Evolutionary conservation across 2,888 invertebrate genomes (phyloP).

Genomic region (Drosophila putrida): DNA sequence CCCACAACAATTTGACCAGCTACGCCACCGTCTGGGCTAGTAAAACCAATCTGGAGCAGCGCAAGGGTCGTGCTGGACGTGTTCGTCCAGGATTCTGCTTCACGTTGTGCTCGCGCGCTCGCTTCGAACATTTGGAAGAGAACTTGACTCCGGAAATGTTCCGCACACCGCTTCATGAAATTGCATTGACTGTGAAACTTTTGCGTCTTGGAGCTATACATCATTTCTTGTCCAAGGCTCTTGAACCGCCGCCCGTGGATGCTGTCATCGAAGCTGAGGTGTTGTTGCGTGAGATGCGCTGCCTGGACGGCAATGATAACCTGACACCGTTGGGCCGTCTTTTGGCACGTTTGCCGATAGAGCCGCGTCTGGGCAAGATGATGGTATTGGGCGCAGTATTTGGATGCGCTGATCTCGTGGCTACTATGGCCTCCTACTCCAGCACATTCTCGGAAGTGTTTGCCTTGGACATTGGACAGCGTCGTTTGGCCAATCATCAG

Average conservation of each 20-base stretch:
- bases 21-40: conserved; percentile 99
- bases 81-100: conserved; percentile 97
- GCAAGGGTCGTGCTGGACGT: conserved; percentile 95
- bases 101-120: conserved; percentile 93
- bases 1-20: conserved; percentile 99
- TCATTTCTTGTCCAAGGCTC: conserved; percentile 97
- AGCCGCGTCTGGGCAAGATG: conserved; percentile 98
- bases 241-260: conserved; percentile 98
- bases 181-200: conserved; percentile 95
- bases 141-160: conserved; percentile 99
- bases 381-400: conserved; percentile 97
- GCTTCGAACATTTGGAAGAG: conserved; percentile 91
- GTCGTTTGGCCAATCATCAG: conserved; percentile 93
- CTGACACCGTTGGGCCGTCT: conserved; percentile 97
- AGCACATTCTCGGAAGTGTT: conserved; percentile 98
- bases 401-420: conserved; percentile 95
- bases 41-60: conserved; percentile 96
- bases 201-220: conserved; percentile 96
- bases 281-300: conserved; percentile 93
- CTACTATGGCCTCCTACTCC: conserved; percentile 97
- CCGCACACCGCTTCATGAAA: conserved; percentile 97
- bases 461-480: conserved; percentile 90
- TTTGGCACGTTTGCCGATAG: conserved; percentile 97
- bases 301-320: conserved; percentile 94
- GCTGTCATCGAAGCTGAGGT: conserved; percentile 99